Base-by-base conservation (phyloP, 2,888 invertebrate species). In the Selenia dentaria region DNA sequence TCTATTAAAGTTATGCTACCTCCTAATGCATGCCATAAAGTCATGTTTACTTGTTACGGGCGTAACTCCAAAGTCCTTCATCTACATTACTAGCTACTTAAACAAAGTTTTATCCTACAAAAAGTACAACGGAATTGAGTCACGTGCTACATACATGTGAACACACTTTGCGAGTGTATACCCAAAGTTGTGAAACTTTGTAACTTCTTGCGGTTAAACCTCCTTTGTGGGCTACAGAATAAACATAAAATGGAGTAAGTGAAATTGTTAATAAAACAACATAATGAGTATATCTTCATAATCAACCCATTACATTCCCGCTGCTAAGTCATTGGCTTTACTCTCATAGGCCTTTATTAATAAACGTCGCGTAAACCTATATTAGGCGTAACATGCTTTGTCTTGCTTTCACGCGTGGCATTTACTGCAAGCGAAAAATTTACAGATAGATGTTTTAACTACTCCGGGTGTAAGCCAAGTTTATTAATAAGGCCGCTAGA, bases 121-220 rank as follows among this genome's bases (percentile, higher is more conserved):
- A 65, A 65, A 64, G 61, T 67, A 59, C 63, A 60, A 62, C 59
- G 67, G 62, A 79, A 80, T 74, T 71, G 67, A 76, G 81, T 84
- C 81, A 83, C 84, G 81, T 79, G 65, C 75, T 52, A 25, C 34
- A 54, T 67, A 84, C 82, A 85, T 59, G 81, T 70, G 72, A 84
- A 83, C 71, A 69, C 80, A 83, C 83, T 84, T 79, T 74, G 74
- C 75, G 67, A 70, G 68, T 37, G 24, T 14, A 12, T 37, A 25
- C 73, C 74, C 70, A 74, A 82, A 83, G 81, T 74, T 83, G 83
- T 84, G 78, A 83, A 82, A 74, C 68, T 78, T 66, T 63, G 63
- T 60, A 52, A 56, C 50, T 54, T 46, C 49, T 59, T 55, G 60
- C 59, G 62, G 64, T 61, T 22, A 64, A 69, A 59, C 64, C 61